phyloP scores from a whole-genome alignment of 1,140 invertebrate species.

The Dolichoris vasculosae region DNA sequence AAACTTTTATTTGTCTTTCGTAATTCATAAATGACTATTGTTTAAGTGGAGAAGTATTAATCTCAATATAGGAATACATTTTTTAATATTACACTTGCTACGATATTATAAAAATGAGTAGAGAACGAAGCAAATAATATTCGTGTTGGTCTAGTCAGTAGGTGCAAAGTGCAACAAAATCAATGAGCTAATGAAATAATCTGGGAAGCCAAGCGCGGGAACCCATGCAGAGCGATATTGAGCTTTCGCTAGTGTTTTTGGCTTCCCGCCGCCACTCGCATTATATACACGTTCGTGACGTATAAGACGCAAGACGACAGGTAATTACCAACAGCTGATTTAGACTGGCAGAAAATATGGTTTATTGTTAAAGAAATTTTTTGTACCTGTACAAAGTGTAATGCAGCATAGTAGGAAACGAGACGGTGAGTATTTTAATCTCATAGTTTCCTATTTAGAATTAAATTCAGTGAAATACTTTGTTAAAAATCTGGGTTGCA shows the following conservation, averaged over 20 bases:
- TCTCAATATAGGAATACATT: no score
- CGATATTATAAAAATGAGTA: background rate
- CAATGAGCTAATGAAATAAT: slow-evolving; percentile 52
- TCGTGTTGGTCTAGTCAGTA: background rate
- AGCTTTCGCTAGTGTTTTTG: background rate
- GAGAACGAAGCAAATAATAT: background rate
- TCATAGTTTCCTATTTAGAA: no score
- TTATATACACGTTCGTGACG: background rate
- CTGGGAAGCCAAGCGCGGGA: slow-evolving; percentile 40
- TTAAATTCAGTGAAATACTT: no score
- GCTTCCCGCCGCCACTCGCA: slow-evolving; percentile 4
- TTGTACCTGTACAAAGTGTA: background rate
- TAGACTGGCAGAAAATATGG: background rate
- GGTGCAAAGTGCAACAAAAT: slow-evolving; percentile 20
- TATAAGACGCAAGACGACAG: background rate
- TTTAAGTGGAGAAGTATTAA: no score
- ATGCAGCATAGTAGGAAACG: background rate
- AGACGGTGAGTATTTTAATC: no score
- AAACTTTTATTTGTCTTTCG: no score
- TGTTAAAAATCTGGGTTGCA: no score
- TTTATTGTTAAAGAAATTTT: background rate
- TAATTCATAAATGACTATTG: no score
- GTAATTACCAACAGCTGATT: background rate
- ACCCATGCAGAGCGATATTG: background rate
- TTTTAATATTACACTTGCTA: background rate